Conservation (phyloP, 2,113 vertebrate genomes). For the Misgurnus mizolepis region DNA sequence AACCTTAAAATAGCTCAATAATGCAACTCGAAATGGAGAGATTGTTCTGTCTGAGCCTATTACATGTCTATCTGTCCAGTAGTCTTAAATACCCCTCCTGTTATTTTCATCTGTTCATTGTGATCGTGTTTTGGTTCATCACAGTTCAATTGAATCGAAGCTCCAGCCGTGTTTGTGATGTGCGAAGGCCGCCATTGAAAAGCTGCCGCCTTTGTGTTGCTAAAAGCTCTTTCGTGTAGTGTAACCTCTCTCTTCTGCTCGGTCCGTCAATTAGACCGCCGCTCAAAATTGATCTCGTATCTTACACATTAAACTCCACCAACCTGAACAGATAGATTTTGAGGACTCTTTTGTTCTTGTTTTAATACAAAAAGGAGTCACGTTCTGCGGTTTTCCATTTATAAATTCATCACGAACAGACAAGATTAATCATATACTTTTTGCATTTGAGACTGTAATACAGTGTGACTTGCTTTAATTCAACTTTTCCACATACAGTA, state of each 20-base stretch:
- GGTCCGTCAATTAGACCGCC: constrained; percentile 8
- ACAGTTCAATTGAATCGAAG: constrained; percentile 33
- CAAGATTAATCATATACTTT: constrained; percentile 8
- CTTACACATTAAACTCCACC: not conserved
- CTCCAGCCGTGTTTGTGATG: constrained; percentile 6
- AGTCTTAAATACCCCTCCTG: constrained; percentile 18
- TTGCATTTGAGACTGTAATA: constrained; percentile 6
- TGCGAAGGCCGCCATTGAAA: not conserved
- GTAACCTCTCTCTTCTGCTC: constrained; percentile 32
- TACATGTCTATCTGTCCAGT: constrained; percentile 21
- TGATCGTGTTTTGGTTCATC: not conserved
- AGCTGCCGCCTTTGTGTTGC: constrained; percentile 37
- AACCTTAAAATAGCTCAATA: constrained; percentile 15
- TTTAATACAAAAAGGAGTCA: not conserved
- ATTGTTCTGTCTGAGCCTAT: constrained; percentile 18
- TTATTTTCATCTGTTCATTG: constrained; percentile 14
- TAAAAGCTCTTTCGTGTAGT: constrained; percentile 44
- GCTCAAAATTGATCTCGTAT: not conserved
- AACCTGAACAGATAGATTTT: not conserved
- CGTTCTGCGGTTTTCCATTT: constrained; percentile 1
- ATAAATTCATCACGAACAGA: not conserved
- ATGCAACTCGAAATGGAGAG: not conserved
- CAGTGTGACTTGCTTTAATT: too few relatives aligned
- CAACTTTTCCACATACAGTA: too few relatives aligned
- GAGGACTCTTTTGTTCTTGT: not conserved